phyloP scores from a whole-genome alignment of 2,888 invertebrate species.

The Heteropelma amictum region DNA sequence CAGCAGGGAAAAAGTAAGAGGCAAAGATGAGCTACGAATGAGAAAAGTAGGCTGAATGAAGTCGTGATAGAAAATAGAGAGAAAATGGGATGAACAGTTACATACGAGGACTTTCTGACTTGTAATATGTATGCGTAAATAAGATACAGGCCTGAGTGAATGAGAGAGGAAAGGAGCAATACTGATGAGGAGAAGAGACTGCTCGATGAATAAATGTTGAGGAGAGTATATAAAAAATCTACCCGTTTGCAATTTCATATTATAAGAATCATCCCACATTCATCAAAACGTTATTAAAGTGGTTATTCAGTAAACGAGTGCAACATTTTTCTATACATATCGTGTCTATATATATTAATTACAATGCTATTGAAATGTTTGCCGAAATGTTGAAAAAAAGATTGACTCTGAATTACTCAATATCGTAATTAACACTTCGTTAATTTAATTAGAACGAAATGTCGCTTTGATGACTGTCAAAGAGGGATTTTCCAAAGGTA shows the following conservation, averaged over 20 bases:
- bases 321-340: no score
- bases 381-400: no score
- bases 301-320: no score
- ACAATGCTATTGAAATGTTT: no score
- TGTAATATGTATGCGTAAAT: not conserved
- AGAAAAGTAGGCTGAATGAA: slow-evolving; percentile 37
- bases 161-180: not conserved
- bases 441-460: no score
- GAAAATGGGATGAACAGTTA: slow-evolving; percentile 16
- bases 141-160: not conserved
- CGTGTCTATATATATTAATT: no score
- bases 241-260: no score
- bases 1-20: slow-evolving; percentile 22
- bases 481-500: not conserved
- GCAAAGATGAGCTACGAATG: slow-evolving; percentile 27
- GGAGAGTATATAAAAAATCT: not conserved
- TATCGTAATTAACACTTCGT: no score
- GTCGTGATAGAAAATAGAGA: slow-evolving; percentile 19
- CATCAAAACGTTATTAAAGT: no score
- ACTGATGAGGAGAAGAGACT: not conserved
- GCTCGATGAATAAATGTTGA: not conserved
- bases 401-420: no score
- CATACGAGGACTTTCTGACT: not conserved
- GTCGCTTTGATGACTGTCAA: not conserved
- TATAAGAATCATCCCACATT: no score